Evolutionary conservation across 2,888 invertebrate species (phyloP).

Genomic region (Cylloceria caligata): DNA sequence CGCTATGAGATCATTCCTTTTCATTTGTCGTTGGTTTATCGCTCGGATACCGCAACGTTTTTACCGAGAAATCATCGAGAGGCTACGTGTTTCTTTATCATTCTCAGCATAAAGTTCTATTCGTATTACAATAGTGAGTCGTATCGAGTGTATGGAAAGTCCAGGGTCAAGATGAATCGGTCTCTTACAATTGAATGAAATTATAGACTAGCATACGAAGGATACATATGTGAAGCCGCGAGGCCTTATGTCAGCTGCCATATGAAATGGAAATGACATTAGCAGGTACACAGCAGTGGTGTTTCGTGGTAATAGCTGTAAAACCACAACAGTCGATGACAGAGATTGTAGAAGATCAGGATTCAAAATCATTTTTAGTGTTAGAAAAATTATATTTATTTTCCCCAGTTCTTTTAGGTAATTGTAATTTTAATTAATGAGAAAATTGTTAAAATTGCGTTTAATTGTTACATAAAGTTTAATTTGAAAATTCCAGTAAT

Average conservation of each 20-base stretch:
- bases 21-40: conserved; percentile 55
- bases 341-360: neutral
- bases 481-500: neutral
- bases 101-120: conserved; percentile 7
- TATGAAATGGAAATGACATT: conserved; percentile 48
- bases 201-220: conserved; percentile 6
- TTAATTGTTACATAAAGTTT: neutral
- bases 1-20: conserved; percentile 52
- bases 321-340: conserved; percentile 14
- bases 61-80: conserved; percentile 41
- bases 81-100: conserved; percentile 2
- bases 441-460: neutral
- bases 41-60: conserved; percentile 51
- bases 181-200: conserved; percentile 40
- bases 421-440: neutral
- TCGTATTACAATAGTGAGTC: conserved; percentile 7
- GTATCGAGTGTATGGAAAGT: conserved; percentile 14
- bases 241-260: conserved; percentile 23
- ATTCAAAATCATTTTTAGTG: neutral
- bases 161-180: conserved; percentile 61
- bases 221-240: neutral
- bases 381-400: neutral
- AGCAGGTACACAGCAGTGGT: conserved; percentile 29
- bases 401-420: neutral
- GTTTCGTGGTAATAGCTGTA: conserved; percentile 3